A percentile compares a stretch with the other conserved stretches of the same genome.
Conservation (phyloP, 2,797 vertebrate species). For the Tragopan temminckii region DNA sequence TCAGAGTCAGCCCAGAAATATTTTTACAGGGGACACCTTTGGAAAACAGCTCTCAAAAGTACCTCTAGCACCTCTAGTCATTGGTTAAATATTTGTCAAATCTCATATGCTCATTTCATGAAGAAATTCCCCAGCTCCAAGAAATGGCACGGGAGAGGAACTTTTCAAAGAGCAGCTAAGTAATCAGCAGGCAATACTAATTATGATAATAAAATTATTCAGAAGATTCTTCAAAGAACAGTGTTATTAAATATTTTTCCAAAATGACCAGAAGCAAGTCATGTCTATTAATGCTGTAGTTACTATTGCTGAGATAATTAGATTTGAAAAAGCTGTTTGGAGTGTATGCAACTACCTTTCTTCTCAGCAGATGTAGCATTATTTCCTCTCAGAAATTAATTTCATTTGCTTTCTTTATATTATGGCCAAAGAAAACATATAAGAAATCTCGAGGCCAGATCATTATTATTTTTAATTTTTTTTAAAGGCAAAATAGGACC, state of each 20-base stretch:
- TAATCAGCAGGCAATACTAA: conserved; percentile 32
- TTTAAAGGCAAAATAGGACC: not conserved
- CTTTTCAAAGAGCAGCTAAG: conserved; percentile 21
- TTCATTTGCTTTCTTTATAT: conserved; percentile 35
- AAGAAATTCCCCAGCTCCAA: not conserved
- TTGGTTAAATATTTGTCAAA: not conserved
- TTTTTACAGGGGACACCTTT: not conserved
- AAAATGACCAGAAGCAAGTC: conserved; percentile 28
- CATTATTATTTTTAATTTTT: not conserved
- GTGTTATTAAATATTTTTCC: not conserved
- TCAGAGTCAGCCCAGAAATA: not conserved
- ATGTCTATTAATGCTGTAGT: not conserved
- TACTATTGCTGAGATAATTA: conserved; percentile 74
- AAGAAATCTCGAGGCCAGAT: not conserved
- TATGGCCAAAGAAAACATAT: conserved; percentile 29
- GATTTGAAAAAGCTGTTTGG: not conserved
- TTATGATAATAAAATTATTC: conserved; percentile 33
- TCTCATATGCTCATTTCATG: not conserved
- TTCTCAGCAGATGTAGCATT: conserved; percentile 45
- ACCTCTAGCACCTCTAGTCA: not conserved
- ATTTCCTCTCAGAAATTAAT: conserved; percentile 50
- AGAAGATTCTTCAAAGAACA: conserved; percentile 20
- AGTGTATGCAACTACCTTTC: conserved; percentile 16
- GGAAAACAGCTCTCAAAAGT: not conserved
- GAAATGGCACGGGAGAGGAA: not conserved